Evolutionary conservation across 2,797 vertebrate genomes (phyloP).

Genomic region (Odontamblyopus rebecca): DNA sequence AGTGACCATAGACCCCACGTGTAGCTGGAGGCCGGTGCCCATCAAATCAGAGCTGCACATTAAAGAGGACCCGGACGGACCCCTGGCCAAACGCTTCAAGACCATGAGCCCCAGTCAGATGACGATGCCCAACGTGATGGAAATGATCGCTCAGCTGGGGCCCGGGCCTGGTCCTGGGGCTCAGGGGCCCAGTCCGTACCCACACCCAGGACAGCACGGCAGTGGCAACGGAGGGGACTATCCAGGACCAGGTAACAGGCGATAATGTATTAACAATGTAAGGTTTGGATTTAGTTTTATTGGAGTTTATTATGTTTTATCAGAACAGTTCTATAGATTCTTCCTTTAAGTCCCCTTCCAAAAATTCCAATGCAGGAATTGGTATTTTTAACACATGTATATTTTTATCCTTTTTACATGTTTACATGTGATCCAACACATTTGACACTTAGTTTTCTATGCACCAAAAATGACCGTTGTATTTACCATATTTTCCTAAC

Average conservation of each 20-base stretch:
- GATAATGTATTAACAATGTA: neutral
- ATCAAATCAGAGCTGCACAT: constrained; percentile 96
- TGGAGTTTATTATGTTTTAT: too few species aligned
- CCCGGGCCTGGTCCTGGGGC: constrained; percentile 82
- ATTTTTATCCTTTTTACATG: too few species aligned
- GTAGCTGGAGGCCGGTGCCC: constrained; percentile 94
- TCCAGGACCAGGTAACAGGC: constrained; percentile 85
- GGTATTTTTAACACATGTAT: too few species aligned
- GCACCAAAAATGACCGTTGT: too few species aligned
- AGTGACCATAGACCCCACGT: constrained; percentile 96
- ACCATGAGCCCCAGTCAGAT: constrained; percentile 98
- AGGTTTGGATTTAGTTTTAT: too few species aligned
- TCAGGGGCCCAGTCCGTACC: constrained; percentile 89
- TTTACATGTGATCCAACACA: too few species aligned
- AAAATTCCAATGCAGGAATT: too few species aligned
- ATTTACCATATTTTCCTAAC: too few species aligned
- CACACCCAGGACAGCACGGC: constrained; percentile 83
- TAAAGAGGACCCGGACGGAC: constrained; percentile 96
- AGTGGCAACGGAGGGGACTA: constrained; percentile 85
- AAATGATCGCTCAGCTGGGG: constrained; percentile 96
- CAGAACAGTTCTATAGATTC: neutral
- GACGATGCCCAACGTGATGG: constrained; percentile 98
- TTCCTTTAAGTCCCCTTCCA: neutral
- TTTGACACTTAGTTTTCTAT: too few species aligned
- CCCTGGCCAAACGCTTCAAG: constrained; percentile 94